These are phyloP conservation scores for Patella pellucida DNA, from an alignment of 2,888 invertebrate species.

Conservation along the genomic window DNA sequence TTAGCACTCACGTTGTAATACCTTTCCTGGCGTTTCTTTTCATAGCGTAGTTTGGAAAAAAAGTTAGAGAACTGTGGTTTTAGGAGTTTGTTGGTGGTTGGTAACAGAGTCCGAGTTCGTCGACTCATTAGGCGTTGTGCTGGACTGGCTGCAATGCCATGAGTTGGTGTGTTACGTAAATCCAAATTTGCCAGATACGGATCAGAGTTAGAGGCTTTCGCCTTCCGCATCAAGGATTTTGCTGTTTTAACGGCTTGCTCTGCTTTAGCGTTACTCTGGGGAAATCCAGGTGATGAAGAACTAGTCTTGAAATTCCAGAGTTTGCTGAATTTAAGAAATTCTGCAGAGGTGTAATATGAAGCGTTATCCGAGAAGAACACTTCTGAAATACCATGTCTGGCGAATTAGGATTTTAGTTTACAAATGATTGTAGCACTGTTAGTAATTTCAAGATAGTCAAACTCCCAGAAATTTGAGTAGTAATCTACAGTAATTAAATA, in stretches of 20 bases:
- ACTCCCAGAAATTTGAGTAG: conserved; percentile 14
- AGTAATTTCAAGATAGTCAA: background rate
- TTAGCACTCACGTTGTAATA: too few species aligned
- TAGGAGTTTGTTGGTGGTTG: background rate
- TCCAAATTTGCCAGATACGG: conserved; percentile 35
- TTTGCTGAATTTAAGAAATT: background rate
- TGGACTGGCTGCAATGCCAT: conserved; percentile 33
- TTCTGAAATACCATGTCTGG: background rate
- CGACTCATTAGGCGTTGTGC: conserved; percentile 31
- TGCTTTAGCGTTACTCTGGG: too few species aligned
- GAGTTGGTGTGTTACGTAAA: conserved; percentile 36
- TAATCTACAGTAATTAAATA: conserved; percentile 16
- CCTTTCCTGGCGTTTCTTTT: too few species aligned
- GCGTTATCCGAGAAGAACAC: background rate
- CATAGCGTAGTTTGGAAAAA: too few species aligned
- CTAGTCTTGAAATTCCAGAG: too few species aligned
- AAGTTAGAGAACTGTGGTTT: background rate
- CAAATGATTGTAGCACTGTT: background rate
- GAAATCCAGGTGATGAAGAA: too few species aligned
- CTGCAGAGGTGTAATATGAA: background rate
- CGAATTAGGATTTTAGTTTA: too few species aligned
- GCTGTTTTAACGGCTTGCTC: background rate
- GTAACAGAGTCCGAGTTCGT: conserved; percentile 26
- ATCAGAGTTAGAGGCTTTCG: conserved; percentile 14
- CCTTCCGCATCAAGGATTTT: background rate